Evolutionary conservation across 2,797 vertebrate species (phyloP).

Genomic region (Poecilia gillii): DNA sequence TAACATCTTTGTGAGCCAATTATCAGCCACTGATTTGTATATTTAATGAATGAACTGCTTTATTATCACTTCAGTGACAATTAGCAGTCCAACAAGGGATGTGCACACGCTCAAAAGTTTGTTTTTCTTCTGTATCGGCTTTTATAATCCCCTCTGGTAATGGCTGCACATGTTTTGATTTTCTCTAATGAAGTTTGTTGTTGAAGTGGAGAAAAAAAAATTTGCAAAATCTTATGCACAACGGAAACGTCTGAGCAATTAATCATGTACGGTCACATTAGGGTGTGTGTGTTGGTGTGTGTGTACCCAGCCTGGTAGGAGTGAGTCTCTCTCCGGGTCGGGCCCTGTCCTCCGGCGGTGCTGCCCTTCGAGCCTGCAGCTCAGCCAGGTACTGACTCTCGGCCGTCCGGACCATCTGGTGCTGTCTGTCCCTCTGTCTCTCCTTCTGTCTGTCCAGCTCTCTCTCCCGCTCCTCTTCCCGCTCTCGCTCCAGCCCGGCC

Average conservation of each 20-base stretch:
- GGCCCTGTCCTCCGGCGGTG: conserved; percentile 83
- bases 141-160: background rate
- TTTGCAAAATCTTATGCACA: background rate
- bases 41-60: background rate
- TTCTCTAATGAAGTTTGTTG: background rate
- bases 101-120: background rate
- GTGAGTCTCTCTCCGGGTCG: conserved; percentile 84
- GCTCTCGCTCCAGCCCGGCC: conserved; percentile 63
- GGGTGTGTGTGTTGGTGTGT: conserved; percentile 17
- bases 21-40: background rate
- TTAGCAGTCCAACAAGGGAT: background rate
- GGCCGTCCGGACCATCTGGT: conserved; percentile 75
- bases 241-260: background rate
- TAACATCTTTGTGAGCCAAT: background rate
- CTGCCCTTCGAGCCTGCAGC: conserved; percentile 83
- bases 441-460: conserved; percentile 89
- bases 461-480: conserved; percentile 74
- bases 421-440: conserved; percentile 84
- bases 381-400: conserved; percentile 86
- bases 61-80: background rate
- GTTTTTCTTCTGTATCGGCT: background rate
- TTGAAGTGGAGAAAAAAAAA: background rate
- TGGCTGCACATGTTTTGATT: background rate
- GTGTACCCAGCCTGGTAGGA: conserved; percentile 76
- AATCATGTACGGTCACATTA: conserved; percentile 4